These are phyloP conservation scores for Muntiacus muntjak DNA, from an alignment of 2,113 vertebrate genomes.

Conservation along the genomic window DNA sequence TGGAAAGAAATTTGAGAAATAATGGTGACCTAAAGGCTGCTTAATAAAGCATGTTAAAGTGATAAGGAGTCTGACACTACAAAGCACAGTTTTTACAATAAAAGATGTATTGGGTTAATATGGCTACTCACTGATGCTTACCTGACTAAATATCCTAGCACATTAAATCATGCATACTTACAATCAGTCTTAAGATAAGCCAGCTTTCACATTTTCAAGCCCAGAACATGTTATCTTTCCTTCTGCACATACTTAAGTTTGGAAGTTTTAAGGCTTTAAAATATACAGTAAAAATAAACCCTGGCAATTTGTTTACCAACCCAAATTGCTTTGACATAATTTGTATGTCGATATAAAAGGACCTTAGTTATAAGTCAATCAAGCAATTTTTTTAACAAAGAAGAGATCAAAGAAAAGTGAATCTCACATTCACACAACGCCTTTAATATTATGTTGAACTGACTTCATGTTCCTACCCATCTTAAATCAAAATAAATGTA, in stretches of 20 bases:
- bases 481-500: slow-evolving; percentile 75
- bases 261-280: slow-evolving; percentile 66
- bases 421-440: slow-evolving; percentile 44
- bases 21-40: slow-evolving; percentile 95
- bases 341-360: slow-evolving; percentile 62
- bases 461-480: slow-evolving; percentile 53
- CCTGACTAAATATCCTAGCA: slow-evolving; percentile 95
- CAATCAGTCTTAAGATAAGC: slow-evolving; percentile 90
- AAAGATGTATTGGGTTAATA: slow-evolving; percentile 99
- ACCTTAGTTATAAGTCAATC: slow-evolving; percentile 55
- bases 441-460: slow-evolving; percentile 61
- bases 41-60: slow-evolving; percentile 99
- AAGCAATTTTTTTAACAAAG: slow-evolving; percentile 51
- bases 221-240: slow-evolving; percentile 66
- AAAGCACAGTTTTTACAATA: slow-evolving; percentile 99
- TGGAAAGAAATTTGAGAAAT: slow-evolving; percentile 94
- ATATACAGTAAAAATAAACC: slow-evolving; percentile 62
- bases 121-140: slow-evolving; percentile 99
- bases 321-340: slow-evolving; percentile 69
- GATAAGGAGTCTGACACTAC: slow-evolving; percentile 92
- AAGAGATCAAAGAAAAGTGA: slow-evolving; percentile 59
- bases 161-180: slow-evolving; percentile 90
- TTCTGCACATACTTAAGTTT: slow-evolving; percentile 57
- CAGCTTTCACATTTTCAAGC: slow-evolving; percentile 82
- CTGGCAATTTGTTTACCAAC: slow-evolving; percentile 57